Evolutionary conservation across 2,113 vertebrate species (phyloP).

Genomic region (Dipodomys ordii): DNA sequence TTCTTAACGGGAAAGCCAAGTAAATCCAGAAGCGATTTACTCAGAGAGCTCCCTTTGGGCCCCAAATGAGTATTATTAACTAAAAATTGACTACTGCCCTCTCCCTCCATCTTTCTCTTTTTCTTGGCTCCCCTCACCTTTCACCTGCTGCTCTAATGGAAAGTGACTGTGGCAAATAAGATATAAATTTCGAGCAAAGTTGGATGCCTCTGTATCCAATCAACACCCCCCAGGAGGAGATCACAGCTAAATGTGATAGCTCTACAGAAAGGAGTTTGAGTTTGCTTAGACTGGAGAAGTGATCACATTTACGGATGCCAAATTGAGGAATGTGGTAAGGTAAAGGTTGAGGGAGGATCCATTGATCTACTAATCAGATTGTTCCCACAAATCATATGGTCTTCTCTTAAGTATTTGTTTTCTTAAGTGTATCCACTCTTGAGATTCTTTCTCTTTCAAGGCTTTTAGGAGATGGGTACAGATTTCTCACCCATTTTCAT

Average conservation of each 20-base stretch:
- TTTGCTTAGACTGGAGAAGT: background rate
- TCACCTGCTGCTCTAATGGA: background rate
- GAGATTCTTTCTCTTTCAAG: background rate
- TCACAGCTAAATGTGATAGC: background rate
- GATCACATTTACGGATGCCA: background rate
- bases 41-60: background rate
- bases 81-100: background rate
- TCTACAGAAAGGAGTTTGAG: too few relatives aligned
- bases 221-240: background rate
- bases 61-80: background rate
- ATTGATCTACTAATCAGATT: background rate
- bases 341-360: too few relatives aligned
- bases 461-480: background rate
- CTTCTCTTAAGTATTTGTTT: background rate
- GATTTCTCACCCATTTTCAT: background rate
- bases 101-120: background rate
- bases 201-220: background rate
- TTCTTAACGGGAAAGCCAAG: constrained; percentile 44
- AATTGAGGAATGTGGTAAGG: background rate
- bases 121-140: background rate
- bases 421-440: background rate
- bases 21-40: background rate
- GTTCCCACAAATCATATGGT: background rate
- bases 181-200: background rate
- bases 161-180: background rate